Evolutionary conservation across 2,797 vertebrate genomes (phyloP).

Genomic region (Stomatorhinus walkeri): DNA sequence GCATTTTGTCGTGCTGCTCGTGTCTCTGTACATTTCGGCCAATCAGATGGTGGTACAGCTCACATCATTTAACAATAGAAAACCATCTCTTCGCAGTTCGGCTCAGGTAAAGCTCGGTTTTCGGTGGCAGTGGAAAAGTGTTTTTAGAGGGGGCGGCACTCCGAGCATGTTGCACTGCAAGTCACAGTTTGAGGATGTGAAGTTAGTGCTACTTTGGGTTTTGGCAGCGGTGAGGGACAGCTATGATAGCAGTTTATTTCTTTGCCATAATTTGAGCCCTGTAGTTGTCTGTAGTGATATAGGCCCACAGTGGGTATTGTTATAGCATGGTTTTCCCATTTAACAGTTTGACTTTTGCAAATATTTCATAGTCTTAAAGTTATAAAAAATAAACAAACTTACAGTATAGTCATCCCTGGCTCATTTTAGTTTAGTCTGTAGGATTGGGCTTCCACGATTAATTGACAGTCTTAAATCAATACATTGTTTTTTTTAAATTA

Average conservation of each 20-base stretch:
- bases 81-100: neutral
- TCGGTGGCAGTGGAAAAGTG: neutral
- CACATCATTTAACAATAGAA: neutral
- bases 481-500: neutral
- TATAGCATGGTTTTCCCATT: neutral
- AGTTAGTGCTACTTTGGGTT: neutral
- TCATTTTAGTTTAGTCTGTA: neutral
- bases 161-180: neutral
- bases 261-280: neutral
- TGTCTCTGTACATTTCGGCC: neutral
- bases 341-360: neutral
- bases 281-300: neutral
- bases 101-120: neutral
- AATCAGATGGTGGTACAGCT: neutral
- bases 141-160: neutral
- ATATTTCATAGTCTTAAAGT: neutral
- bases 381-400: neutral
- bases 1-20: neutral
- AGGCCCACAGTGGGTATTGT: neutral
- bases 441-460: neutral
- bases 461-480: neutral
- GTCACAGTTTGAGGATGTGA: neutral
- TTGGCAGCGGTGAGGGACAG: neutral
- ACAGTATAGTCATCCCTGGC: neutral
- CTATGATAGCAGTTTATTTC: neutral